A percentile compares a stretch with the other conserved stretches of the same genome.
phyloP scores from a whole-genome alignment of 1,140 invertebrate genomes.

The Aphelenchoides fujianensis region DNA sequence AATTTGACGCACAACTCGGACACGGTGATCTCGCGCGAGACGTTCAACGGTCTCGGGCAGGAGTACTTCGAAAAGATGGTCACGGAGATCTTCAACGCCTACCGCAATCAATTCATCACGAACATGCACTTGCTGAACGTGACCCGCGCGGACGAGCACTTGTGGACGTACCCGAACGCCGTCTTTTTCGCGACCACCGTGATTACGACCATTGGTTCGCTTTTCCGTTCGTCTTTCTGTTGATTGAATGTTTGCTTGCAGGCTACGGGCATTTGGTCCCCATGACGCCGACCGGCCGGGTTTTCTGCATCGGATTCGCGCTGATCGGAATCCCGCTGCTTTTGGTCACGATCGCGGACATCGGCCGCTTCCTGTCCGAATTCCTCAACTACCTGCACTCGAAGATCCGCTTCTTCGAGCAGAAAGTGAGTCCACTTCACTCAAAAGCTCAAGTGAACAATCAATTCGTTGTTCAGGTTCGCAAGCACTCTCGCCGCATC shows the following conservation, averaged over 20 bases:
- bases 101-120: slow-evolving; percentile 60
- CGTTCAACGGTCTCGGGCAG: slow-evolving; percentile 59
- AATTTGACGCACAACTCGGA: slow-evolving; percentile 58
- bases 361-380: slow-evolving; percentile 63
- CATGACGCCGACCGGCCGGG: slow-evolving; percentile 64
- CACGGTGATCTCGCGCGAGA: slow-evolving; percentile 54
- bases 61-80: slow-evolving; percentile 60
- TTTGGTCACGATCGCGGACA: slow-evolving; percentile 66
- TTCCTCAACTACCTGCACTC: slow-evolving; percentile 42
- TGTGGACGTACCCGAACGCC: slow-evolving; percentile 61
- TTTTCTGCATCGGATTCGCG: slow-evolving; percentile 66
- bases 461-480: slow-evolving; percentile 51
- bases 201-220: slow-evolving; percentile 61
- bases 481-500: slow-evolving; percentile 53
- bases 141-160: slow-evolving; percentile 51
- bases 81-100: slow-evolving; percentile 49
- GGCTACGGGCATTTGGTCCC: slow-evolving; percentile 66
- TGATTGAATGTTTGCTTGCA: slow-evolving; percentile 41
- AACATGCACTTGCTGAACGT: slow-evolving; percentile 58
- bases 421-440: slow-evolving; percentile 9
- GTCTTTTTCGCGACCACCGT: slow-evolving; percentile 62
- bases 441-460: not conserved
- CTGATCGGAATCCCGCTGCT: slow-evolving; percentile 66
- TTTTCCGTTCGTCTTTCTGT: too few species aligned
- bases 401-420: not conserved